Base-by-base conservation (phyloP, 2,797 vertebrate genomes). In the Leptatherina wallacei region DNA sequence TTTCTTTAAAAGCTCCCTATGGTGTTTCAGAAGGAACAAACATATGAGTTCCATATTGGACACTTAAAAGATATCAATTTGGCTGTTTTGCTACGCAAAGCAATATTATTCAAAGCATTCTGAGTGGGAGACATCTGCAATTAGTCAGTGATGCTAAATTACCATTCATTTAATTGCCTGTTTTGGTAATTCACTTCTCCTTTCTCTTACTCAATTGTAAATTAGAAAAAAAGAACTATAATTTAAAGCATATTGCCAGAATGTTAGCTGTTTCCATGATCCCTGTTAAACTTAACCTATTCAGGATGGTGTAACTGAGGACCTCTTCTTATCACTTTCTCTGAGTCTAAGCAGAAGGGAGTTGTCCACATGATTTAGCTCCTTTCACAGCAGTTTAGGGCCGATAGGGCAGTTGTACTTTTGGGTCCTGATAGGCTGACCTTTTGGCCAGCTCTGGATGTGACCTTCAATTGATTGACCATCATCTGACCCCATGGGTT, bases 391-490 rank as follows among this genome's bases (percentile, higher is more conserved):
- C 65, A 24, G 71, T 85, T 72, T 61, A 65, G 35, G 32, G 65
- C 72, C 75, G 88, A 93, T 89, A 81, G 82, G 51, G 61, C 22
- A 60, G 33, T 82, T 82, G 73, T 80, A 81, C 81, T 83, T 85
- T 40, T 58, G 58, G 81, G 65, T 80, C 71, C 61, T 85, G 87
- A 92, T 92, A 92, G 58, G 65, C 69, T 85, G 90, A 94, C 92
- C 91, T 90, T 77, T 22, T 86, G 68, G 36, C 67, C 84, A 69
- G 71, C 81, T 81, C 82, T 84, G 79, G 59, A 82, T 82, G 61
- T 89, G 91, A 93, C 94, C 94, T 88, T 86, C 80, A 92, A 94
- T 94, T 85, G 91, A 93, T 93, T 94, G 94, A 94, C 94, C 93
- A 89, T 83, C 75, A 83, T 83, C 73, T 94, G 93, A 95, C 93